phyloP scores from a whole-genome alignment of 2,888 invertebrate genomes.

The Imbricaverruca yamaguchii region DNA sequence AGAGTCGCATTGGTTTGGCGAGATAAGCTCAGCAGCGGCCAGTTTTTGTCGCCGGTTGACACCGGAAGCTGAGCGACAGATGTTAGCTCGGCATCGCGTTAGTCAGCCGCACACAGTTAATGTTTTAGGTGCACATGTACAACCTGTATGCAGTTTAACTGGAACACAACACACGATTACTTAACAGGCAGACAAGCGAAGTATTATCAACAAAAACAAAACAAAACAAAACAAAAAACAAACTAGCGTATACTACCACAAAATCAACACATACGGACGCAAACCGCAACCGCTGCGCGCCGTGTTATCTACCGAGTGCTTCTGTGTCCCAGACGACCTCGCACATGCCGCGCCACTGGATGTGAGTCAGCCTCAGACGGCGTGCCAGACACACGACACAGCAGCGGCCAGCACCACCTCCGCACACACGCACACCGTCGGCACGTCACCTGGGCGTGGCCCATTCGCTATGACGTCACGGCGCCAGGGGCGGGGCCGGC shows the following conservation, averaged over 20 bases:
- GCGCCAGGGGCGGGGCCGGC: neutral
- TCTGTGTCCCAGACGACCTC: too few relatives aligned
- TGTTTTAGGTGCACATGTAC: neutral
- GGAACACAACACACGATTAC: neutral
- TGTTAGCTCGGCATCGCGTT: neutral
- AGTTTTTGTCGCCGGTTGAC: too few relatives aligned
- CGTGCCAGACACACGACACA: neutral
- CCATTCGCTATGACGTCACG: neutral
- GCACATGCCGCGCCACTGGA: too few relatives aligned
- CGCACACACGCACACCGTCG: neutral
- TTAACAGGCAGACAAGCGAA: neutral
- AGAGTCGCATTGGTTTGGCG: too few relatives aligned
- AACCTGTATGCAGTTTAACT: neutral
- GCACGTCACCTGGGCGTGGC: conserved; percentile 5
- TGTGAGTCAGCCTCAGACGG: too few relatives aligned
- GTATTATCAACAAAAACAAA: neutral
- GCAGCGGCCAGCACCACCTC: neutral
- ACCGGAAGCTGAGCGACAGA: too few relatives aligned
- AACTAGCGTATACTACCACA: too few relatives aligned
- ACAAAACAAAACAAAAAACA: too few relatives aligned
- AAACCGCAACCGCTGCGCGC: too few relatives aligned
- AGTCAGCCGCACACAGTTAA: neutral
- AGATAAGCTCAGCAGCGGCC: too few relatives aligned
- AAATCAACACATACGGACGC: too few relatives aligned
- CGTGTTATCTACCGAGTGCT: too few relatives aligned